These are phyloP conservation scores for Macrobrachium nipponense DNA, from an alignment of 1,140 invertebrate genomes.

Conservation along the genomic window DNA sequence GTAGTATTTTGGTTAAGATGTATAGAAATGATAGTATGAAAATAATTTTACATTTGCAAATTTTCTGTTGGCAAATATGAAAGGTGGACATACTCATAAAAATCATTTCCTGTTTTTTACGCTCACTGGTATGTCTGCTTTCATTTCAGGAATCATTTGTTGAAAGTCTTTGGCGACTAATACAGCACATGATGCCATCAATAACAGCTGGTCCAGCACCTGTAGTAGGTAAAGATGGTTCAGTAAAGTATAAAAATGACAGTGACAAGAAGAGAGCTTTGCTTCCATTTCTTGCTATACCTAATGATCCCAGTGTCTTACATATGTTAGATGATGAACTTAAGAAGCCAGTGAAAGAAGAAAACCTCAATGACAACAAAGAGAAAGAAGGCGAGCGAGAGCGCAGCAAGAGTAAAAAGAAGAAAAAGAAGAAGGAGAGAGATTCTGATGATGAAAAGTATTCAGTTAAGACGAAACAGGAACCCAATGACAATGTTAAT, in stretches of 20 bases:
- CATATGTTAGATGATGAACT: constrained; percentile 65
- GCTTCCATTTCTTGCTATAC: constrained; percentile 91
- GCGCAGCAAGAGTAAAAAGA: constrained; percentile 67
- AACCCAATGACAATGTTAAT: constrained; percentile 60
- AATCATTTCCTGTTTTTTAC: too few species aligned
- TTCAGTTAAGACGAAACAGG: constrained; percentile 59
- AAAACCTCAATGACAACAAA: constrained; percentile 63
- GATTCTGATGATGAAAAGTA: constrained; percentile 65
- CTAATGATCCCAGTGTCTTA: constrained; percentile 79
- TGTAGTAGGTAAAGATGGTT: constrained; percentile 63
- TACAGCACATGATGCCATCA: constrained; percentile 91
- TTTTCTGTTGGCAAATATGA: too few species aligned
- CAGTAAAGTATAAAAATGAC: constrained; percentile 68
- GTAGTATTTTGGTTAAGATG: too few species aligned
- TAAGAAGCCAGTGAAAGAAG: constrained; percentile 64
- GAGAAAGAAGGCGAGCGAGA: constrained; percentile 62
- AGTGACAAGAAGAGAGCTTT: constrained; percentile 77
- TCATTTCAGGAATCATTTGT: constrained; percentile 87
- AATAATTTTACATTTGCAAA: too few species aligned
- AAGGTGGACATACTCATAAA: too few species aligned
- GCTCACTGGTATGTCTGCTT: constrained; percentile 29
- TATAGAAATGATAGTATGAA: too few species aligned
- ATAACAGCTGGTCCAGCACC: constrained; percentile 62
- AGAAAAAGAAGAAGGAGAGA: constrained; percentile 67
- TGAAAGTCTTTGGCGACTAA: constrained; percentile 90